These are phyloP conservation scores for Piscicola geometra DNA, from an alignment of 2,888 invertebrate genomes.

Conservation along the genomic window DNA sequence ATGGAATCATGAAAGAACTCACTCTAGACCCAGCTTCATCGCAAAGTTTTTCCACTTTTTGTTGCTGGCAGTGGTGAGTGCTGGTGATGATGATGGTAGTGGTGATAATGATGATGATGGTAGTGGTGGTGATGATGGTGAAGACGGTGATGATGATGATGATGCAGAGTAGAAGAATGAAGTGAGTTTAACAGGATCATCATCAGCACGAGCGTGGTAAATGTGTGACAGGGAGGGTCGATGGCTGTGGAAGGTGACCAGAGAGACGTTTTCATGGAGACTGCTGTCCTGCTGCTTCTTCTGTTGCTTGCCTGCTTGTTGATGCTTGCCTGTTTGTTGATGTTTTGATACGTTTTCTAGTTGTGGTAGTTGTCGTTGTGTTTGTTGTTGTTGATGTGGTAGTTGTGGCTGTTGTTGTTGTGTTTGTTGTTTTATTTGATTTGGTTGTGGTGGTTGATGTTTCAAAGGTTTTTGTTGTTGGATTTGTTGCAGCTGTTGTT, in stretches of 20 bases:
- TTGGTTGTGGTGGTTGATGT: slow-evolving; percentile 5
- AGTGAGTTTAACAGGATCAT: too few relatives aligned
- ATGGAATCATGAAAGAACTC: neutral
- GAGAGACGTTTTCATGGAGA: too few relatives aligned
- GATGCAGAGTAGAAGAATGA: neutral
- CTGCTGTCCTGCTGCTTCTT: too few relatives aligned
- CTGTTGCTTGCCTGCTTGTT: too few relatives aligned
- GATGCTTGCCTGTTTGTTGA: neutral
- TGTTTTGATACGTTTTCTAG: neutral
- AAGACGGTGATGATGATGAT: neutral
- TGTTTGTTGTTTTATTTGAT: neutral
- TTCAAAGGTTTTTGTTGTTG: neutral
- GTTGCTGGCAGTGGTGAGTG: neutral
- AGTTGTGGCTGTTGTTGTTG: neutral
- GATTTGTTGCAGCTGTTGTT: neutral
- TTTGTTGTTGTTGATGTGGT: neutral
- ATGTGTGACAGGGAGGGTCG: neutral
- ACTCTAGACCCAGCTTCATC: neutral
- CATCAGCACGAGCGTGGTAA: too few relatives aligned
- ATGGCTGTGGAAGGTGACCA: neutral
- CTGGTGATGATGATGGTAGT: neutral
- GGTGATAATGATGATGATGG: neutral
- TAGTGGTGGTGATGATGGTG: neutral
- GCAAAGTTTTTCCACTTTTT: neutral
- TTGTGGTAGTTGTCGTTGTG: neutral